These are phyloP conservation scores for Orthonychiurus folsomi DNA, from an alignment of 2,888 invertebrate genomes.

Conservation along the genomic window DNA sequence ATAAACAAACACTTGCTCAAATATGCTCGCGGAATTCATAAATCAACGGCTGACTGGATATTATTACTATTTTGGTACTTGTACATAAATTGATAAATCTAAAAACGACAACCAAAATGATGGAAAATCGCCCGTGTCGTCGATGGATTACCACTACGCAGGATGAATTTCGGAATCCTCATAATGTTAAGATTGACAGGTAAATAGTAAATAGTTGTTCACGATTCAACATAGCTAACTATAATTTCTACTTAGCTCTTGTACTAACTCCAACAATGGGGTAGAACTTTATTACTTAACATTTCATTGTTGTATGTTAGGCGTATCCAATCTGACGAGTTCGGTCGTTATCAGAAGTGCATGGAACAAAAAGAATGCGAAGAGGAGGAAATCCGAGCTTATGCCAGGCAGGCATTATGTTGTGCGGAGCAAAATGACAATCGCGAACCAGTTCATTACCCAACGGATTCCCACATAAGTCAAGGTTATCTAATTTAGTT, in stretches of 20 bases:
- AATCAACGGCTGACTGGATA: too few species aligned
- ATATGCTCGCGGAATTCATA: too few species aligned
- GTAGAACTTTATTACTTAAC: not conserved
- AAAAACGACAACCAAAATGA: too few species aligned
- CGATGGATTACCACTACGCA: slow-evolving; percentile 35
- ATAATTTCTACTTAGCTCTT: too few species aligned
- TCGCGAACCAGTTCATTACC: slow-evolving; percentile 27
- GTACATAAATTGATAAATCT: too few species aligned
- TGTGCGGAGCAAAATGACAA: slow-evolving; percentile 26
- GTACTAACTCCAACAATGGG: slow-evolving; percentile 2
- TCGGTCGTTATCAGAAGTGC: slow-evolving; percentile 32
- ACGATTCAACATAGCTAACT: too few species aligned
- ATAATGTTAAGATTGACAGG: slow-evolving; percentile 23
- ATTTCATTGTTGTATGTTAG: slow-evolving; percentile 13
- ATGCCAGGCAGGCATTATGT: slow-evolving; percentile 24
- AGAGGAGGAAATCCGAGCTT: slow-evolving; percentile 19
- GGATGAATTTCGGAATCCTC: slow-evolving; percentile 33
- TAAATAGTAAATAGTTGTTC: slow-evolving; percentile 14
- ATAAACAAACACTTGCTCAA: too few species aligned
- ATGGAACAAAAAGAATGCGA: slow-evolving; percentile 19
- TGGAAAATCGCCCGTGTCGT: slow-evolving; percentile 18
- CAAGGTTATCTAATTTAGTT: too few species aligned
- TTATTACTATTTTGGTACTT: too few species aligned
- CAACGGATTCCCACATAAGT: slow-evolving; percentile 31
- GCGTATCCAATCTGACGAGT: slow-evolving; percentile 28